Evolutionary conservation across 2,113 vertebrate genomes (phyloP), one percentile per base, ranked within the genome.

Genomic region (rabbit (Oryctolagus cuniculus)): DNA sequence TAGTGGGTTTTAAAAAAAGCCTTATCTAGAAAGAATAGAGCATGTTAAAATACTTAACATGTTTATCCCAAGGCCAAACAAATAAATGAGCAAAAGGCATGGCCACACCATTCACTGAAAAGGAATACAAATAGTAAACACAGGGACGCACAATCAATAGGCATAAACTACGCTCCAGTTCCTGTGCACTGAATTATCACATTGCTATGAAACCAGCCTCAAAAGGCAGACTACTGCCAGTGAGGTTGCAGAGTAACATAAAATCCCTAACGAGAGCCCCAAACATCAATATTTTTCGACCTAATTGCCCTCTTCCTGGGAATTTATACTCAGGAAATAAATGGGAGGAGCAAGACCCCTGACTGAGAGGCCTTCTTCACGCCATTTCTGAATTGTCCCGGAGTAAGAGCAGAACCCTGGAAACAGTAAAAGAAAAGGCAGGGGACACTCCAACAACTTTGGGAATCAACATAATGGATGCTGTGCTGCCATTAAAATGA

Each of bases 231-330:
- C 79, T 36, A 91, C 89, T 29, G 58, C 87, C 75, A 64, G 72
- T 73, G 80, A 93, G 77, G 16, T 89, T 96, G 92, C 84, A 93
- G 89, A 63, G 90, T 72, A n/a, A 75, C 53, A 80, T 93, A 90
- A 96, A 94, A 93, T 94, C 83, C 6, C 70, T 90, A 66, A 77
- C 24, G 58, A 66, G 27, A 89, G 55, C 36, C 79, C 87, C 25
- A 44, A 94, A 84, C 64, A 89, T 83, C 86, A 79, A 86, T 87
- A 87, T 25, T 82, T 95, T 86, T 85, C 10, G 1, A 96, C 53
- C 87, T 91, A 82, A 80, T 55, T 63, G 75, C 19, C 55, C 58
- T 91, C 95, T 95, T 94, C 82, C 91, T 93, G 87, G 61, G 53
- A 93, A 96, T 89, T 95, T 55, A 80, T 58, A 73, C 16, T 61